Conservation (phyloP, 2,113 vertebrate genomes). For the Emberiza fucata region DNA sequence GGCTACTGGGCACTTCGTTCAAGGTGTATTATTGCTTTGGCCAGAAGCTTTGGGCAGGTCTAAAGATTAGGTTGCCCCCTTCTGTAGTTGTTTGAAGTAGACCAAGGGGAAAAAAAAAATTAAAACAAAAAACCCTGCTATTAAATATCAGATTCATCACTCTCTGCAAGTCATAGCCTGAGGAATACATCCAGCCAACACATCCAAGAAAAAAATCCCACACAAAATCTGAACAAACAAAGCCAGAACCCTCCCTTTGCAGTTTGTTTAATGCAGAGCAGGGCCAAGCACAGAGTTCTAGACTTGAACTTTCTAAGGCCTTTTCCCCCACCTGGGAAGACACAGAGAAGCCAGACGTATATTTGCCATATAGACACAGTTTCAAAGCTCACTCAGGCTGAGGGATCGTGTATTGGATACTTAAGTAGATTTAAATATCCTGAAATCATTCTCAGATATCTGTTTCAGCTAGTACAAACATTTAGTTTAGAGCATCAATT, state of each 20-base stretch:
- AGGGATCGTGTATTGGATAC: accelerated
- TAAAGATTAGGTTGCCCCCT: too few relatives aligned
- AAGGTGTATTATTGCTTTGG: neutral
- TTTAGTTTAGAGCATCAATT: neutral
- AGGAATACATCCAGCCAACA: neutral
- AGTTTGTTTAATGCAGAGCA: neutral
- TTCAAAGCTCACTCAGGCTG: neutral
- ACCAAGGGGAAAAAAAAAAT: neutral
- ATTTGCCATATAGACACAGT: neutral
- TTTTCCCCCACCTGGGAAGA: neutral
- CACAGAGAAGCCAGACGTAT: neutral
- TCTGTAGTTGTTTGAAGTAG: neutral
- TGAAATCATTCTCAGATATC: neutral
- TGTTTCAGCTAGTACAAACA: neutral
- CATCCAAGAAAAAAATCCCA: neutral
- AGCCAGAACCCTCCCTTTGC: neutral
- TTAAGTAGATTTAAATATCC: neutral
- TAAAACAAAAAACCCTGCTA: neutral
- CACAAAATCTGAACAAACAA: neutral
- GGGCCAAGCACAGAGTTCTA: neutral
- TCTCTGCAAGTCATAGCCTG: neutral
- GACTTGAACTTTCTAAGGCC: neutral
- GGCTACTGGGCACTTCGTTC: neutral
- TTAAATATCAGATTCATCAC: neutral
- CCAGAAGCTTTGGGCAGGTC: neutral